Evolutionary conservation across 2,888 invertebrate genomes (phyloP), one percentile per base, ranked within the genome.

Genomic region (Blastobasis lacticolella): DNA sequence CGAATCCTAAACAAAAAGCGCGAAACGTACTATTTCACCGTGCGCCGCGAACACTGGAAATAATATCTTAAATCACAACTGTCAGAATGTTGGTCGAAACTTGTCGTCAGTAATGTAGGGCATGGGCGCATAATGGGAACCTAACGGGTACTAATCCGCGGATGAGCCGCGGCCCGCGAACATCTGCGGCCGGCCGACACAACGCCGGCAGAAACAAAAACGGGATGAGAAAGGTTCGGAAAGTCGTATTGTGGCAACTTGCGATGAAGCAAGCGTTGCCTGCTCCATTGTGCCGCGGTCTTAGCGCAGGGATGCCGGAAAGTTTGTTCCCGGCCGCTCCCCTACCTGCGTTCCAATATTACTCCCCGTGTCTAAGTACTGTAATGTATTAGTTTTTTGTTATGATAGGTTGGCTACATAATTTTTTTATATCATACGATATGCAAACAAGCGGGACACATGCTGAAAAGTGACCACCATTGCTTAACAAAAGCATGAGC

Each of bases 181-280:
- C 86, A 86, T 81, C 84, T 86, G 86, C 70, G 82, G 63, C 76
- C 78, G 70, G 71, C 72, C 78, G 64, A 74, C 75, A 69, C 71
- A 72, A 69, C 75, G 71, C 71, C 74, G 67, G 66, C 69, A 68
- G 62, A 59, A 81, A 86, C 86, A 86, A 86, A 86, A 85, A 85
- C 86, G 75, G 75, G 80, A 86, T 86, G 85, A 84, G 82, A 85
- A 81, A 86, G 85, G 82, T 81, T 84, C 71, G 77, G 77, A 73
- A 73, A 78, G 75, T 77, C 73, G 75, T 73, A 83, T 82, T 85
- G 85, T 80, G 69, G 75, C 66, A 78, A 81, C 73, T 82, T 81
- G 75, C 69, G 71, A 74, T 71, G 73, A 72, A 73, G 71, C 72
- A 69, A 57, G 62, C 67, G 59, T 58, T 54, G 65, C 57, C 64